These are phyloP conservation scores for Montipora cactus DNA, from an alignment of 64 coral and sea anemone species.

Conservation along the genomic window DNA sequence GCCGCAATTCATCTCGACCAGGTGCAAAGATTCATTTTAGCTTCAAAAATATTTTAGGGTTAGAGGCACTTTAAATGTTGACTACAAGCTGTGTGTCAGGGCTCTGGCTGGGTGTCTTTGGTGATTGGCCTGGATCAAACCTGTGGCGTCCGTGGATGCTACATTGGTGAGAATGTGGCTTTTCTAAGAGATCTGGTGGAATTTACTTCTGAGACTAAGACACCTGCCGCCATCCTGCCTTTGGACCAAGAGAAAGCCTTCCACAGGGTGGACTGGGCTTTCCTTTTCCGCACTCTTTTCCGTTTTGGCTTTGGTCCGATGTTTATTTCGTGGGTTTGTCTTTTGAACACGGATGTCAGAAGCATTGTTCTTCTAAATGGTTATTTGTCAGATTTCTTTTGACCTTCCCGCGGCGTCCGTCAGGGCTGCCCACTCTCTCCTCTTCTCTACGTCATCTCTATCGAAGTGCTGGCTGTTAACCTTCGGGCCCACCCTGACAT, in stretches of 20 bases:
- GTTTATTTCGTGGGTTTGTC: neutral
- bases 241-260: neutral
- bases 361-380: constrained; percentile 39
- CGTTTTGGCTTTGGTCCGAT: no score
- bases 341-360: neutral
- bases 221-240: no score
- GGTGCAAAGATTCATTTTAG: no score
- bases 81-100: constrained; percentile 43
- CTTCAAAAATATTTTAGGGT: no score
- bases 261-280: constrained; percentile 45
- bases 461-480: no score
- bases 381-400: constrained; percentile 5
- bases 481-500: no score
- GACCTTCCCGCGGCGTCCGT: neutral
- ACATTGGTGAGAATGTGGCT: constrained; percentile 48
- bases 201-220: neutral
- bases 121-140: constrained; percentile 43
- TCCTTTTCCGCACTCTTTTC: neutral
- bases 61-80: neutral
- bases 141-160: constrained; percentile 15
- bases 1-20: no score
- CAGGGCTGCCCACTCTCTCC: constrained; percentile 47
- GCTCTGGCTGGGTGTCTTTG: neutral
- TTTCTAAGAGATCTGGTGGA: neutral
- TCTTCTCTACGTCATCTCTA: constrained; percentile 6